Evolutionary conservation across 2,113 vertebrate species (phyloP).

Genomic region (Gadus macrocephalus): DNA sequence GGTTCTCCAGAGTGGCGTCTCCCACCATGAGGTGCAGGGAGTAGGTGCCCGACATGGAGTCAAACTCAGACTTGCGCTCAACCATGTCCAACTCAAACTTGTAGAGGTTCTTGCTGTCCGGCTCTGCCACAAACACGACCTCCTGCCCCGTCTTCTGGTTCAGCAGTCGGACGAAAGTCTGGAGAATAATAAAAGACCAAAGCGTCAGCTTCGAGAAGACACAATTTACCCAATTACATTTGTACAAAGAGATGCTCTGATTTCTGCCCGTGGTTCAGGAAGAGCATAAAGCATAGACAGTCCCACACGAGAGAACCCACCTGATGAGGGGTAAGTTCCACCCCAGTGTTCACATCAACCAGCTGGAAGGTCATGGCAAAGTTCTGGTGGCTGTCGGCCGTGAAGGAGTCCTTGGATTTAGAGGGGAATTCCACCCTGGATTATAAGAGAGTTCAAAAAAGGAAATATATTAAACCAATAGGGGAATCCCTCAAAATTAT

Average conservation of each 20-base stretch:
- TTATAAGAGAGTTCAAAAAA: constrained; percentile 5
- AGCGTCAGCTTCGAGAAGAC: neutral
- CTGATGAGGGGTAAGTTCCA: constrained; percentile 95
- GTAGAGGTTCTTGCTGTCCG: constrained; percentile 91
- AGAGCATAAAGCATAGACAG: neutral
- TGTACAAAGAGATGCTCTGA: neutral
- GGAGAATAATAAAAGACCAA: constrained; percentile 18
- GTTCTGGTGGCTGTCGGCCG: constrained; percentile 96
- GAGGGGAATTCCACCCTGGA: constrained; percentile 87
- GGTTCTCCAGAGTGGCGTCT: constrained; percentile 95
- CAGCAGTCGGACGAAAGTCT: constrained; percentile 96
- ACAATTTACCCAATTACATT: no score
- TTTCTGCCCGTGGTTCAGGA: neutral
- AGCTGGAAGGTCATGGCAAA: constrained; percentile 95
- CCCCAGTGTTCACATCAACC: constrained; percentile 87
- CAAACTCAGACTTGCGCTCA: constrained; percentile 90
- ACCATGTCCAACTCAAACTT: constrained; percentile 96
- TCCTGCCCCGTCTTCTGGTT: constrained; percentile 97
- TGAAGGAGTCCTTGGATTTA: constrained; percentile 87
- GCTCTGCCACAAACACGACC: constrained; percentile 97
- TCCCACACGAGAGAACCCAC: constrained; percentile 51
- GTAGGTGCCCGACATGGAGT: constrained; percentile 92
- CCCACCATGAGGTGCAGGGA: constrained; percentile 92
- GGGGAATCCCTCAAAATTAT: no score
- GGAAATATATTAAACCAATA: neutral